Evolutionary conservation across 2,113 vertebrate species (phyloP).

Genomic region (Lichenostomus cassidix): DNA sequence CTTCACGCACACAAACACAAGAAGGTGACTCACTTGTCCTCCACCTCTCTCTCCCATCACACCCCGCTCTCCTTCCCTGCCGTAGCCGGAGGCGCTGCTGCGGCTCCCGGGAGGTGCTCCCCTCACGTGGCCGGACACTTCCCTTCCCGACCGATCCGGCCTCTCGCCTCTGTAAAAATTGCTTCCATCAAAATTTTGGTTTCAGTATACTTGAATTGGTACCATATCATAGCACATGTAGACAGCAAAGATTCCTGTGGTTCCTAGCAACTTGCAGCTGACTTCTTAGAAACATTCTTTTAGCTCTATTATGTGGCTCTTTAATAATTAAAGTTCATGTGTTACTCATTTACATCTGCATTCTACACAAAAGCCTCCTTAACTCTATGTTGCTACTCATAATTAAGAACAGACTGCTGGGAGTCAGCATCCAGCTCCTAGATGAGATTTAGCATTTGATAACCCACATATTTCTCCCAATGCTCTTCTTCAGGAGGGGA

Average conservation of each 20-base stretch:
- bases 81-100: constrained; percentile 80
- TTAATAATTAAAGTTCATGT: neutral
- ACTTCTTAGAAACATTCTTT: neutral
- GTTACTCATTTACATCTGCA: neutral
- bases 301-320: neutral
- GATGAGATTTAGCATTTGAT: neutral
- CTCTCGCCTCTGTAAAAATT: constrained; percentile 75
- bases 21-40: constrained; percentile 69
- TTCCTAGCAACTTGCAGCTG: neutral
- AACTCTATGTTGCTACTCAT: neutral
- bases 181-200: constrained; percentile 43
- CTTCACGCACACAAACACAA: neutral
- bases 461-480: neutral
- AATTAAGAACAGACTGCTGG: neutral
- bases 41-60: constrained; percentile 83
- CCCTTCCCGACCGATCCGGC: constrained; percentile 86
- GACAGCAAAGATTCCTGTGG: neutral
- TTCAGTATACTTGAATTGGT: neutral
- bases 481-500: neutral
- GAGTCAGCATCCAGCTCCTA: neutral
- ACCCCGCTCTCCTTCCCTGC: constrained; percentile 81
- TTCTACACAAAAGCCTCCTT: neutral
- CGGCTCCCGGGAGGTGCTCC: constrained; percentile 81
- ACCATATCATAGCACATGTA: neutral
- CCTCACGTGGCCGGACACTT: constrained; percentile 84